Evolutionary conservation across 2,888 invertebrate genomes (phyloP), one percentile per base, ranked within the genome.

Genomic region (Noctua janthe): DNA sequence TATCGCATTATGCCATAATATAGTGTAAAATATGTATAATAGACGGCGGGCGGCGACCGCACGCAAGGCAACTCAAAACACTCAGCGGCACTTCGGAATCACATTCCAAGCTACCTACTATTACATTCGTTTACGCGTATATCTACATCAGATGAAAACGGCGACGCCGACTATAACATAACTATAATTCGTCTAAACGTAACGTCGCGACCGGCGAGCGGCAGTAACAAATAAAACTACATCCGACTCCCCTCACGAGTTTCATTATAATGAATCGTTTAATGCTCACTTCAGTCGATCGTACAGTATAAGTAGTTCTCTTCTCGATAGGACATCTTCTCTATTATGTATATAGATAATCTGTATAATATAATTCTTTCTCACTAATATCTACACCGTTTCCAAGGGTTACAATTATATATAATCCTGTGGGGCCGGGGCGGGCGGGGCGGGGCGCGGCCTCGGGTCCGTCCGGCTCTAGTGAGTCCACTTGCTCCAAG

Each of bases 311-410:
- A 94, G 94, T 94, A 94, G 95, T 94, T 95, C 92, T 95, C 94
- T 92, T 95, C 94, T 95, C 95, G 95, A 95, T 95, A 96, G 96
- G 96, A 96, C 96, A 95, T 96, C 95, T 94, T 95, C 94, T 96
- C 95, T 96, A 95, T 94, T 95, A 95, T 96, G 95, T 96, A 96
- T 96, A 97, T 96, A 96, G 96, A 96, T 96, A 96, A 96, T 96
- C 96, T 96, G 96, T 97, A 96, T 97, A 95, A 95, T 96, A 96
- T 96, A 96, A 95, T 95, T 95, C 95, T 97, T 95, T 96, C 95
- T 97, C 96, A 96, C 96, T 97, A 97, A 96, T 97, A 97, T 97
- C 97, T 97, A 97, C 96, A 97, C 97, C 97, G 96, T 94, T 94
- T 95, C 95, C 96, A 94, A 94, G 95, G 95, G 95, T 96, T 95